Conservation (phyloP, 2,888 invertebrate species). For the Amphimallon solstitiale region DNA sequence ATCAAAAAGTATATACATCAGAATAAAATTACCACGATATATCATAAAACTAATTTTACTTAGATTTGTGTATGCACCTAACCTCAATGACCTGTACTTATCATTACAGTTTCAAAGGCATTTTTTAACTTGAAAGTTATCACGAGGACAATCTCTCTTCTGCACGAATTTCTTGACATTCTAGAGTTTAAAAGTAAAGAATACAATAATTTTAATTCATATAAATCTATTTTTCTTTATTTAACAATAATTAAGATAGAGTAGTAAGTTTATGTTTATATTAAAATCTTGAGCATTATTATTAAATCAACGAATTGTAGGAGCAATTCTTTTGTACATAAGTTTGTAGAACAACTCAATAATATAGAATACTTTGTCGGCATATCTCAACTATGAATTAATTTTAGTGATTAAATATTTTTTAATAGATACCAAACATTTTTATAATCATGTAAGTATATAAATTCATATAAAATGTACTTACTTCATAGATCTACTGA, state of each 20-base stretch:
- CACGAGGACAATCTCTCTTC: constrained; percentile 2
- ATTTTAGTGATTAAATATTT: too few relatives aligned
- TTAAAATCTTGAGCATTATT: not conserved
- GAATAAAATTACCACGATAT: too few relatives aligned
- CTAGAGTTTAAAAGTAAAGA: constrained; percentile 5
- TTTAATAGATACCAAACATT: too few relatives aligned
- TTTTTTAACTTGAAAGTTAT: constrained; percentile 21
- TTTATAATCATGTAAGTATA: too few relatives aligned
- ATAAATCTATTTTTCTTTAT: not conserved
- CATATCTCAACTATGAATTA: too few relatives aligned
- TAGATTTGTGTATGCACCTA: not conserved
- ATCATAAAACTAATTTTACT: too few relatives aligned
- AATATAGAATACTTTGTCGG: too few relatives aligned
- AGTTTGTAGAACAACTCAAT: not conserved
- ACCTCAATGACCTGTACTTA: constrained; percentile 21
- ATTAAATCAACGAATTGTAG: too few relatives aligned
- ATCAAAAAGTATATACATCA: too few relatives aligned
- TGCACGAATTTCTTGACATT: not conserved
- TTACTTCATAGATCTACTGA: too few relatives aligned
- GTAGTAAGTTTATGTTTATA: not conserved
- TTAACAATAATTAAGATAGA: not conserved
- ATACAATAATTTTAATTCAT: not conserved
- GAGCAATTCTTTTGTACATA: too few relatives aligned
- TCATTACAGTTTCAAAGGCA: constrained; percentile 6
- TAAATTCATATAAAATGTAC: too few relatives aligned